Percentiles rank a stretch among this genome's conserved stretches.
These are phyloP conservation scores for Oophaga sylvatica DNA, from an alignment of 2,797 vertebrate species.

Conservation along the genomic window DNA sequence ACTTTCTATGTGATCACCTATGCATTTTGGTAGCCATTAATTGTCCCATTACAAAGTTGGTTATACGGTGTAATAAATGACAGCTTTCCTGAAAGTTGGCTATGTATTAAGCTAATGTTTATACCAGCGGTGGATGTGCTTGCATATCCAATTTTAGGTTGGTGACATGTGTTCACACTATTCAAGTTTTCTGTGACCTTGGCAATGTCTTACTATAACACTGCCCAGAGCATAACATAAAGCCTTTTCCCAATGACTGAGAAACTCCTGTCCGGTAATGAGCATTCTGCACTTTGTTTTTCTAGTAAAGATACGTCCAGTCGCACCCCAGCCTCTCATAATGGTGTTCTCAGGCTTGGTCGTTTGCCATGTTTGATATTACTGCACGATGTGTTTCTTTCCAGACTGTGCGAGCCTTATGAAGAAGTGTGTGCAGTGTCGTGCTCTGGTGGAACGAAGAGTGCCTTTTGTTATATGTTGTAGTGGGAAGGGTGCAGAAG, in stretches of 20 bases:
- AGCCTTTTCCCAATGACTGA: background rate
- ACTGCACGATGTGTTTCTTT: background rate
- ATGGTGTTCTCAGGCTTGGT: background rate
- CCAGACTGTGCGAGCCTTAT: constrained; percentile 98
- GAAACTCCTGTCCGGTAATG: background rate
- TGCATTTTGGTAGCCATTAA: background rate
- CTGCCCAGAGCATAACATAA: constrained; percentile 12
- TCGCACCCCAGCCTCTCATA: background rate
- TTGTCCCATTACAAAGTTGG: background rate
- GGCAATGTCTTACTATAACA: constrained; percentile 32
- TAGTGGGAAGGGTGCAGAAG: constrained; percentile 96
- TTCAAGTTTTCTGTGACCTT: constrained; percentile 37
- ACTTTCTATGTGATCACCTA: background rate
- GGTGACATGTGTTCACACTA: constrained; percentile 25
- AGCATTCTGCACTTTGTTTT: background rate
- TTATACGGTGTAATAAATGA: background rate
- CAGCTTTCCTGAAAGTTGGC: constrained; percentile 12
- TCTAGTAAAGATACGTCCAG: background rate
- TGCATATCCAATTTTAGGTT: constrained; percentile 41
- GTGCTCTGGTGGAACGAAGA: constrained; percentile 93
- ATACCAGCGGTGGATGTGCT: constrained; percentile 9
- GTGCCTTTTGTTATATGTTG: constrained; percentile 96
- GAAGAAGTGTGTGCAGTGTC: constrained; percentile 99
- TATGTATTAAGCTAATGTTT: constrained; percentile 41
- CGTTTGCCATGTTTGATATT: background rate